Conservation (phyloP, 2,113 vertebrate species). For the Cavia aperea region DNA sequence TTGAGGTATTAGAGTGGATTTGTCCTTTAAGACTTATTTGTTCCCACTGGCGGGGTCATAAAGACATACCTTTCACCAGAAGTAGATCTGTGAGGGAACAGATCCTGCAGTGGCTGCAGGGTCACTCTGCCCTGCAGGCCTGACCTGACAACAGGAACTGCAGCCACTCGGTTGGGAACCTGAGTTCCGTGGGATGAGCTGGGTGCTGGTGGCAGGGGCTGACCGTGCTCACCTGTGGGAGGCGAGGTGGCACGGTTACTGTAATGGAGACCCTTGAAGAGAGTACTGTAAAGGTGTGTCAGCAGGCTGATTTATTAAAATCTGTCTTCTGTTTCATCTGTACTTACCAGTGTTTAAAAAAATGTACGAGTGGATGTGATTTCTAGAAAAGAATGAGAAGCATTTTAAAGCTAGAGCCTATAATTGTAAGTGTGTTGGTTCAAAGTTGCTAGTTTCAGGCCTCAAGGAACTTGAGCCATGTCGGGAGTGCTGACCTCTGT, state of each 20-base stretch:
- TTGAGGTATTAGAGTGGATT: neutral
- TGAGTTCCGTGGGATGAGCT: neutral
- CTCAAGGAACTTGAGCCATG: neutral
- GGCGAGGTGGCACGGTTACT: neutral
- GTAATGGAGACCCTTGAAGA: too few species aligned
- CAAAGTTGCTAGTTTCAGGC: neutral
- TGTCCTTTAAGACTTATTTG: neutral
- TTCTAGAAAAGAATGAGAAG: constrained; percentile 5
- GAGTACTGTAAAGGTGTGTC: neutral
- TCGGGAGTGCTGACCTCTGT: neutral
- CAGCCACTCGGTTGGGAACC: neutral
- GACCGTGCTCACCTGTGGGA: neutral
- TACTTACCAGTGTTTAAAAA: constrained; percentile 3
- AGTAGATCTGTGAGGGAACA: neutral
- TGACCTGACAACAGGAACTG: neutral
- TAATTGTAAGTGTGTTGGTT: neutral
- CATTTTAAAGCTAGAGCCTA: neutral
- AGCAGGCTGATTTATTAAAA: constrained; percentile 3
- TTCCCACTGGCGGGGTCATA: neutral
- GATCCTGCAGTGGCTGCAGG: neutral
- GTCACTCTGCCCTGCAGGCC: neutral
- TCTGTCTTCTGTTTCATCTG: neutral
- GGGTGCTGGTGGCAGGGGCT: neutral
- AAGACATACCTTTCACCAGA: neutral
- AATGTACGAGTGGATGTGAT: neutral